These are phyloP conservation scores for Toxostoma redivivum DNA, from an alignment of 2,113 vertebrate genomes.

Conservation along the genomic window DNA sequence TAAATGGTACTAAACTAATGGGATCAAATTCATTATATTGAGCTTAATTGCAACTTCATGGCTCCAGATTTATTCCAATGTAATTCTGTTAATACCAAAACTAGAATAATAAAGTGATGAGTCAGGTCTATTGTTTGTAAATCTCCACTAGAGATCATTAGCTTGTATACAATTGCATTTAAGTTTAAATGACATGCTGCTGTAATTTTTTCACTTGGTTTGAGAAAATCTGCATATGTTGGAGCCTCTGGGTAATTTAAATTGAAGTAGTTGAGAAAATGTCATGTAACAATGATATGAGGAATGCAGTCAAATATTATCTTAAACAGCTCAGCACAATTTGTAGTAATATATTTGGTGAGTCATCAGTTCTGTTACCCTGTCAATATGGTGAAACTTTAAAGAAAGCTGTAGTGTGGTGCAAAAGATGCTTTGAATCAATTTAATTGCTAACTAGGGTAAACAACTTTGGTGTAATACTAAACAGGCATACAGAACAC, in stretches of 20 bases:
- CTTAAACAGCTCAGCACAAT: background rate
- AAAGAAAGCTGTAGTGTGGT: background rate
- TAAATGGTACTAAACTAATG: background rate
- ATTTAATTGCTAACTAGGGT: background rate
- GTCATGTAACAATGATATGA: background rate
- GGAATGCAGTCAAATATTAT: background rate
- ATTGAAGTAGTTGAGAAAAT: background rate
- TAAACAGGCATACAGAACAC: background rate
- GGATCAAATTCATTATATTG: background rate
- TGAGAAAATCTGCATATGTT: background rate
- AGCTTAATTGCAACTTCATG: background rate
- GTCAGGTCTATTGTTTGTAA: background rate
- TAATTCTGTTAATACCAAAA: conserved; percentile 1
- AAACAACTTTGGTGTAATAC: background rate
- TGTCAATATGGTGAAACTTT: background rate
- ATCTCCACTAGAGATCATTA: background rate
- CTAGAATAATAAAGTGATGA: background rate
- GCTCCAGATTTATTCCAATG: background rate
- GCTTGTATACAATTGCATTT: background rate
- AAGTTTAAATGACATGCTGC: background rate
- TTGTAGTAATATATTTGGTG: background rate
- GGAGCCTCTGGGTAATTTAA: background rate
- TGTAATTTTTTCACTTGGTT: background rate
- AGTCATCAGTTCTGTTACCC: background rate
- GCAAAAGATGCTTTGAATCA: background rate